Conservation (phyloP, 2,888 invertebrate species). For the Aphodius sticticus region DNA sequence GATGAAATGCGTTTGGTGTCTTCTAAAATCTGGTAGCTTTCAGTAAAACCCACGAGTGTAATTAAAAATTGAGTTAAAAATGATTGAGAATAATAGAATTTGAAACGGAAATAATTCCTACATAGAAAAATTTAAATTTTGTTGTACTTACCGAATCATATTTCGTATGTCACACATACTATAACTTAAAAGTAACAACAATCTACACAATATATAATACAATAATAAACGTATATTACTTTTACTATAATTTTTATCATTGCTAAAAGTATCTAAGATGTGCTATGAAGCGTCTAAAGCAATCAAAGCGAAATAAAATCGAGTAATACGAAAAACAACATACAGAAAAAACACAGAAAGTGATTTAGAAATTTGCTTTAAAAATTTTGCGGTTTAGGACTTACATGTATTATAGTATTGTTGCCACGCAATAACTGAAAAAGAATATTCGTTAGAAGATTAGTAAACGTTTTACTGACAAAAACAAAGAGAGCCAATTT, state of each 20-base stretch:
- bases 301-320: constrained; percentile 12
- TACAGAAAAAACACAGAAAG: neutral
- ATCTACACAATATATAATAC: neutral
- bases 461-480: constrained; percentile 5
- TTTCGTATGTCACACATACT: neutral
- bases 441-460: constrained; percentile 20
- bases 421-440: constrained; percentile 34
- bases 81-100: neutral
- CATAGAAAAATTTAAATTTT: neutral
- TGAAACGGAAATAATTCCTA: neutral
- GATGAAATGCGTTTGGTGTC: neutral
- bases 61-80: neutral
- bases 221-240: neutral
- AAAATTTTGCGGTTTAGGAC: constrained; percentile 10
- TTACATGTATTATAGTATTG: constrained; percentile 34
- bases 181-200: neutral
- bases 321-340: neutral
- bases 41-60: neutral
- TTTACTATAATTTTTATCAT: neutral
- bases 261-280: neutral
- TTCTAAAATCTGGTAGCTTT: neutral
- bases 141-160: neutral
- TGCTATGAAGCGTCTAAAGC: constrained; percentile 20
- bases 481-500: neutral
- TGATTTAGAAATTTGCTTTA: neutral